These are phyloP conservation scores for Ahaetulla prasina DNA, from an alignment of 2,113 vertebrate genomes.

Conservation along the genomic window DNA sequence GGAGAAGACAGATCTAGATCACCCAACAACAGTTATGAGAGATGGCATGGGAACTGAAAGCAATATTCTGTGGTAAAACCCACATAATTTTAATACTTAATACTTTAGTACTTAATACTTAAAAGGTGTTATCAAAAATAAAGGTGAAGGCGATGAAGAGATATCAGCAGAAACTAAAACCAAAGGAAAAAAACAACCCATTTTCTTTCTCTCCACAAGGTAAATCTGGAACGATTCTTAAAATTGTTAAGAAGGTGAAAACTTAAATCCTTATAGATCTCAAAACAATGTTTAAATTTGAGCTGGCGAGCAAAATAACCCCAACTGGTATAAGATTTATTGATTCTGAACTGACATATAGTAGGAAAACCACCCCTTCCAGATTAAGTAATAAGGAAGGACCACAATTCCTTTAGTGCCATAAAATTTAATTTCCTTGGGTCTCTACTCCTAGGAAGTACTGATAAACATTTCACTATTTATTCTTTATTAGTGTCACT, in stretches of 20 bases:
- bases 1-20: not conserved
- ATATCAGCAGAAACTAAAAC: not conserved
- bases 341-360: slow-evolving; percentile 15
- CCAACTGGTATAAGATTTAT: slow-evolving; percentile 12
- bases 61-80: not conserved
- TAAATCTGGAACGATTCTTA: slow-evolving; percentile 19
- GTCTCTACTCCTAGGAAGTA: slow-evolving; percentile 10
- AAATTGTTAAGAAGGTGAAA: slow-evolving; percentile 27
- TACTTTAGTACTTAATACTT: no score
- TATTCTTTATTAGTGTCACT: not conserved
- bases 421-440: slow-evolving; percentile 2
- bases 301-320: slow-evolving; percentile 17
- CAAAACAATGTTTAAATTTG: slow-evolving; percentile 25
- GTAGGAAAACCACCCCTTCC: slow-evolving; percentile 3
- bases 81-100: not conserved
- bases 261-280: slow-evolving; percentile 20
- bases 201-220: slow-evolving; percentile 6
- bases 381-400: not conserved
- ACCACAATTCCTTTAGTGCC: slow-evolving; percentile 1
- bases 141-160: not conserved
- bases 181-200: not conserved
- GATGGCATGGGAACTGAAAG: not conserved
- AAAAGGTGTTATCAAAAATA: not conserved
- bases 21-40: not conserved
- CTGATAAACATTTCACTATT: not conserved